Evolutionary conservation across 2,888 invertebrate species (phyloP).

Genomic region (Disparrhopalites patrizii): DNA sequence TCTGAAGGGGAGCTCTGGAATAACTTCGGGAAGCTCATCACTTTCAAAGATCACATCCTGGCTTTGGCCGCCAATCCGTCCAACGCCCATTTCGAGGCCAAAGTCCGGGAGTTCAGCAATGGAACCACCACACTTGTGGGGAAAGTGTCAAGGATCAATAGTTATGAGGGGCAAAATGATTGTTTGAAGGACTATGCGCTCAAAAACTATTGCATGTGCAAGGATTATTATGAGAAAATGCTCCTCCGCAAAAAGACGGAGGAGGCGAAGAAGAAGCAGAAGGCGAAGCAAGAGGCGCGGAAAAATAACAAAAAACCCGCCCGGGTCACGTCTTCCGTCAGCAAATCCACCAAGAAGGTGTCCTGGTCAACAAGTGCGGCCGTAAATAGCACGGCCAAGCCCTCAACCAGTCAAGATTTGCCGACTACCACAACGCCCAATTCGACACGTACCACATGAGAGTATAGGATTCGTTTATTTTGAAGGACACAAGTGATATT

Average conservation of each 20-base stretch:
- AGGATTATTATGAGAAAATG: conserved; percentile 7
- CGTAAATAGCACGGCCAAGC: no score
- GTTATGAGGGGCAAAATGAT: conserved; percentile 44
- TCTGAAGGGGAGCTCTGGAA: conserved; percentile 44
- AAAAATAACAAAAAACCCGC: not conserved
- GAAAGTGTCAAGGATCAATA: conserved; percentile 41
- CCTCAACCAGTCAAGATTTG: no score
- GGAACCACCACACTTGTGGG: conserved; percentile 36
- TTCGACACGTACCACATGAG: no score
- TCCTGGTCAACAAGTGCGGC: no score
- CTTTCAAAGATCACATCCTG: conserved; percentile 36
- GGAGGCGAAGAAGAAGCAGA: not conserved
- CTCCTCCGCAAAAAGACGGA: not conserved
- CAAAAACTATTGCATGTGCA: conserved; percentile 43
- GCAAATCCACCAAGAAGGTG: no score
- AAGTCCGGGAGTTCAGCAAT: conserved; percentile 37
- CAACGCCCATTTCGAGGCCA: conserved; percentile 44
- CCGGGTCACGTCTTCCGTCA: not conserved
- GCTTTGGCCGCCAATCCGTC: conserved; percentile 40
- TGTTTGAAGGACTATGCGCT: conserved; percentile 38
- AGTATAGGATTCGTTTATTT: no score
- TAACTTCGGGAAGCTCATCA: conserved; percentile 39
- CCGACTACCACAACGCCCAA: no score
- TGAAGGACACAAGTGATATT: no score
- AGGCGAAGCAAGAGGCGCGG: not conserved